A percentile compares a stretch with the other conserved stretches of the same genome.
phyloP scores from a whole-genome alignment of 2,888 invertebrate genomes.

The Drosophila diplacantha region DNA sequence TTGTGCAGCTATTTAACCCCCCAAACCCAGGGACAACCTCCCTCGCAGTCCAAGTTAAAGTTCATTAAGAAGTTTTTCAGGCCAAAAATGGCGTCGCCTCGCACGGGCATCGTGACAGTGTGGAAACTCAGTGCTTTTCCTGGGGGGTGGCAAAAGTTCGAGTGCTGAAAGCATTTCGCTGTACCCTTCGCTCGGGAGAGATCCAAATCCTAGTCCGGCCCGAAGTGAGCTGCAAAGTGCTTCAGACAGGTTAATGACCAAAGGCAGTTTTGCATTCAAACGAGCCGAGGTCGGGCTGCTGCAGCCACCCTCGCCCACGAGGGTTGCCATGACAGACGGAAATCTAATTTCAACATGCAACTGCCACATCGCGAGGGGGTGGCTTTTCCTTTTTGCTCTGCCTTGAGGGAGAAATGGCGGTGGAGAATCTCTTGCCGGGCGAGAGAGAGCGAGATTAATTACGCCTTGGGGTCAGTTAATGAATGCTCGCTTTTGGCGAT shows the following conservation, averaged over 20 bases:
- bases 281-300: no score
- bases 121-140: constrained; percentile 47
- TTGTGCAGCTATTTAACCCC: constrained; percentile 37
- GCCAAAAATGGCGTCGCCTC: constrained; percentile 47
- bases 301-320: constrained; percentile 40
- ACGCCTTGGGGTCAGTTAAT: constrained; percentile 59
- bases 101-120: constrained; percentile 47
- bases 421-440: constrained; percentile 30
- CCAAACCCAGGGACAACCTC: not conserved
- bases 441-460: constrained; percentile 65
- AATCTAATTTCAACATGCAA: constrained; percentile 72
- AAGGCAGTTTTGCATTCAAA: constrained; percentile 70
- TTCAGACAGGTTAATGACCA: constrained; percentile 72
- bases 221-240: constrained; percentile 62
- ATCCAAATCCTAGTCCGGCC: constrained; percentile 3
- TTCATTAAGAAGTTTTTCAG: constrained; percentile 66
- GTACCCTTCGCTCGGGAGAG: constrained; percentile 34
- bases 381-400: constrained; percentile 10
- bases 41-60: constrained; percentile 42
- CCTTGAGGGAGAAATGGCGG: constrained; percentile 1
- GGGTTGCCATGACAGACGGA: constrained; percentile 70
- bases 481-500: constrained; percentile 57
- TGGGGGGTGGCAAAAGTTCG: constrained; percentile 52
- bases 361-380: constrained; percentile 55
- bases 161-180: constrained; percentile 63